Conservation (phyloP, 2,888 invertebrate species). For the Nephrotoma flavescens region DNA sequence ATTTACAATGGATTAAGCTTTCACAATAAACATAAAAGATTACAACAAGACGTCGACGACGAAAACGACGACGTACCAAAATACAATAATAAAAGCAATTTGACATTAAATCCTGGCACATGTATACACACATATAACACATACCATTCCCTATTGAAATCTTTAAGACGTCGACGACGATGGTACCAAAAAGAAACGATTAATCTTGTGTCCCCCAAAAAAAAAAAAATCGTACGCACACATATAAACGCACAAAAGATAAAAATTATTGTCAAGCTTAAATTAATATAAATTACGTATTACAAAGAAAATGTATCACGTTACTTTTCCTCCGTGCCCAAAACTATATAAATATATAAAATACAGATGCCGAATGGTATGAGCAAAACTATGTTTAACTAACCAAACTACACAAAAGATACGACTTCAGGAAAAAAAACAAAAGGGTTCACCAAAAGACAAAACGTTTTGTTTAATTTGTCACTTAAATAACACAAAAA, state of each 20-base stretch:
- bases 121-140: not conserved
- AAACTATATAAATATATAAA: not conserved
- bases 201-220: not conserved
- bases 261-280: not conserved
- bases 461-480: not conserved
- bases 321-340: not conserved
- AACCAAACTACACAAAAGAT: not conserved
- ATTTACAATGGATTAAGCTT: not conserved
- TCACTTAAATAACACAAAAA: not conserved
- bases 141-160: not conserved
- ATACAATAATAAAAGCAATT: not conserved
- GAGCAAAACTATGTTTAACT: not conserved
- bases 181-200: not conserved
- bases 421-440: not conserved
- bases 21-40: not conserved
- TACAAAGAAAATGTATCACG: not conserved
- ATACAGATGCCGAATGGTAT: too few relatives aligned
- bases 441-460: not conserved
- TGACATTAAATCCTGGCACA: not conserved
- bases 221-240: not conserved
- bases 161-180: not conserved
- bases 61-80: not conserved
- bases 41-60: not conserved
- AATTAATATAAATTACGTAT: not conserved
- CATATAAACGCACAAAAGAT: not conserved